Base-by-base conservation (phyloP, 2,888 invertebrate genomes). In the Eupithecia insigniata region DNA sequence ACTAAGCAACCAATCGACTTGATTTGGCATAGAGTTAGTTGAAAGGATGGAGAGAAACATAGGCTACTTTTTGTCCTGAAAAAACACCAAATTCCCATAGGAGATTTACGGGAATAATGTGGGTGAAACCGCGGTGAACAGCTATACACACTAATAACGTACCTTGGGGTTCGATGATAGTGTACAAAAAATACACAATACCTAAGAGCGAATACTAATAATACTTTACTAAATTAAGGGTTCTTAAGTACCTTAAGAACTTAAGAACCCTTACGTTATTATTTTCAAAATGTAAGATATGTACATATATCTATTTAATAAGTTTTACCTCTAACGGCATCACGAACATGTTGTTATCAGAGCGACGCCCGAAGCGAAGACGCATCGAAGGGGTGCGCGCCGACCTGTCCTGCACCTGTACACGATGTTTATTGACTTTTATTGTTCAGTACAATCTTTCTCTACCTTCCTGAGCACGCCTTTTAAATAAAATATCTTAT, bases 381-480 rank as follows among this genome's bases (percentile, higher is more conserved):
- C 97, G 95, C 85, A 97, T 94, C 0, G 97, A 97, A 0, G 97
- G 97, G 30, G 97, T 96, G 79, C 97, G 95, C 78, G 96, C 96
- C 43, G 96, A 95, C 73, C 97, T 95, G 83, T 96, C 95, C 80
- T 93, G 93, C 55, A 92, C 92, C 93, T 93, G 82, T 1, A 62
- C 61, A 60, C 28, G 16, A 18, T 16, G 18, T 58, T 58, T 28
- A 60, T 30, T 60, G 30, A 60, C 18, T 28, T 60, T 30, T 51
- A 51, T 51, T 51, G 22, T 51, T 22, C 51, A 12, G n/a, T 46
- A n/a, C 46, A 46, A n/a, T 46, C n/a, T 46, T 46, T 8, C 10
- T 22, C 2, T 22, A 51, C 10, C 8, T 39, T 18, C 22, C 1
- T 51, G 1, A 22, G 46, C 46, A 8, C 46, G n/a, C 10, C 7